Base-by-base conservation (phyloP, 2,113 vertebrate species). In the Tragelaphus strepsiceros region DNA sequence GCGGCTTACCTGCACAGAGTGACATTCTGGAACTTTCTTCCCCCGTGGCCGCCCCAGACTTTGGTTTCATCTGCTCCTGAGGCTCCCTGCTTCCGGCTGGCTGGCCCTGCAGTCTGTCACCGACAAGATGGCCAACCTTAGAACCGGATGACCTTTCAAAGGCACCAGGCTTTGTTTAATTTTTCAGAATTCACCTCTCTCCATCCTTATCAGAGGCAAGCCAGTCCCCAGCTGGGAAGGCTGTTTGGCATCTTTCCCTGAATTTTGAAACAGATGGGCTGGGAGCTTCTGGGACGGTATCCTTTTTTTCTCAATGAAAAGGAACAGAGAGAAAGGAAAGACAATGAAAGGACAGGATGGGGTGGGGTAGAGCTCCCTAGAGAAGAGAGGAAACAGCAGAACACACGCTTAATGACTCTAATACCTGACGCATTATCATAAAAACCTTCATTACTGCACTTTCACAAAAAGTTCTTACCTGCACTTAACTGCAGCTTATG, bases 161-260 rank as follows among this genome's bases (percentile, higher is more conserved):
- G 96, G 88, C 97, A 97, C 97, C 7, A 0, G 91, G 91, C 39
- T 95, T 96, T 97, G 97, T 97, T 97, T 97, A 97, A 98, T 97
- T 98, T 71, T 98, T 97, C 61, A 92, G 89, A 97, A 96, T 74
- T 90, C 93, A 85, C 96, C 77, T 96, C 96, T 93, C 92, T 86
- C 35, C 78, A n/a, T 82, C 90, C 92, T 98, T 96, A 97, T 97
- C 96, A 56, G 96, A 96, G 90, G 62, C 89, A 3, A 82, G 85
- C 2, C 9, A 88, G 97, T 95, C 88, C 81, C 67, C 95, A 85
- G 88, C 46, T n/a, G 39, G 28, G 43, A 30, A 95, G 71, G 80
- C 53, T n/a, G 30, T 35, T 92, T 96, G 97, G 97, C 98, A 28
- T 28, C 32, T 74, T 91, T 96, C 95, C 97, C 91, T 21, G 85